A percentile compares a stretch with the other conserved stretches of the same genome.
Conservation (phyloP, 1,140 invertebrate species). For the Archivesica marissinica region DNA sequence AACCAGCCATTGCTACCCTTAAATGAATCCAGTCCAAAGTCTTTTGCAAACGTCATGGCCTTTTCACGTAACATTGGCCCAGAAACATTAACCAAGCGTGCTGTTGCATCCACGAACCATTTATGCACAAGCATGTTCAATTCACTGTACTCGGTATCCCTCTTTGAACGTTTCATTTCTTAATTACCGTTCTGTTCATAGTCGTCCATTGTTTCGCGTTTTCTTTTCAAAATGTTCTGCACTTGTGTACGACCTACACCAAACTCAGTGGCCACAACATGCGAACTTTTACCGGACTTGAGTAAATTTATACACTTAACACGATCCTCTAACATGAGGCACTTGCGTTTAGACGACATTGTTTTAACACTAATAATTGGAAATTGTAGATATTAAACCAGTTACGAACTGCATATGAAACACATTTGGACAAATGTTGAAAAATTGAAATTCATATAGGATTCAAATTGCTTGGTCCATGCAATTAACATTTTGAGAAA, state of each 20-base stretch:
- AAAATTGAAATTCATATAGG: too few relatives aligned
- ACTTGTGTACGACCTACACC: constrained; percentile 35
- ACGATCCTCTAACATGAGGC: constrained; percentile 5
- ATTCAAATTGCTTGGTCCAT: too few relatives aligned
- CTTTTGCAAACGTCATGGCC: constrained; percentile 35
- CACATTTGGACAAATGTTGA: too few relatives aligned
- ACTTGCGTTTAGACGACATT: neutral
- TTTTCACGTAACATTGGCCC: constrained; percentile 5
- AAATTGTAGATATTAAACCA: too few relatives aligned
- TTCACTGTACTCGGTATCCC: constrained; percentile 13
- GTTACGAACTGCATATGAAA: too few relatives aligned
- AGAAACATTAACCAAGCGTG: neutral
- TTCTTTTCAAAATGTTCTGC: neutral
- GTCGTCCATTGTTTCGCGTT: constrained; percentile 23
- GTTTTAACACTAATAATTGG: too few relatives aligned
- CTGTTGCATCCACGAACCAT: constrained; percentile 6
- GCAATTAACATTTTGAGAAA: too few relatives aligned
- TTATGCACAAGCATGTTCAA: constrained; percentile 1
- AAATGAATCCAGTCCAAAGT: constrained; percentile 58
- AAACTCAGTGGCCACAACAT: constrained; percentile 10
- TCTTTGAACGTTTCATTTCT: neutral
- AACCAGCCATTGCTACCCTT: constrained; percentile 72
- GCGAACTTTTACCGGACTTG: constrained; percentile 6
- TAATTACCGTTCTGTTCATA: neutral
- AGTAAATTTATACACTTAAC: constrained; percentile 20